Evolutionary conservation across 2,113 vertebrate species (phyloP), one percentile per base, ranked within the genome.

Genomic region (Chelonoidis abingdonii): DNA sequence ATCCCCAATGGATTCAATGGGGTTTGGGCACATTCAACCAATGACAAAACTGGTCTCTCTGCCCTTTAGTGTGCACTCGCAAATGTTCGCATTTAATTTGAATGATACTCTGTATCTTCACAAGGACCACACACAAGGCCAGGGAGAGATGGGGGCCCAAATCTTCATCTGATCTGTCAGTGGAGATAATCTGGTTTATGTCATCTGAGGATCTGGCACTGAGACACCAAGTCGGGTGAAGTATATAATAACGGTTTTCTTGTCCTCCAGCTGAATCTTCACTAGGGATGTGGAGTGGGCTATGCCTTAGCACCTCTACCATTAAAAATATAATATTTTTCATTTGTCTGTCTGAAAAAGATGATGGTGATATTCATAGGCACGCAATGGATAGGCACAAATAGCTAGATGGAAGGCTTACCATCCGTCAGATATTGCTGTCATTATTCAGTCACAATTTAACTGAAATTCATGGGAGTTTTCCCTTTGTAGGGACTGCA

Each of bases 341-440:
- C 69, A 38, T 75, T 41, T 75, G 41, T 41, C 9, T 38, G 21
- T 38, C 69, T 75, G 22, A 38, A 41, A 75, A 25, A 75, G 62
- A 75, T 88, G 85, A 96, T 94, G 90, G 62, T 95, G 83, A 84
- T 93, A 88, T 95, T 87, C 83, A 94, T 89, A 86, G 94, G 86
- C 0, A 0, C 17, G 76, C 81, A 47, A 92, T 38, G 62, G 41
- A 82, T 25, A 85, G 52, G n/a, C 38, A 31, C 53, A 83, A 83
- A 41, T 57, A 78, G 29, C n/a, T 38, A 10, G 35, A n/a, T 75
- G 62, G 87, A 79, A 87, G 25, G n/a, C 53, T 91, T 2, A 0
- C 47, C 14, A 3, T 76, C 75, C 47, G 6, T 47, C 75, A 78
- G 11, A 47, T 44, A 41, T 25, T 27, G 10, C 72, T 86, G 50